Base-by-base conservation (phyloP, 2,797 vertebrate species). In the Acanthurus lineatus region DNA sequence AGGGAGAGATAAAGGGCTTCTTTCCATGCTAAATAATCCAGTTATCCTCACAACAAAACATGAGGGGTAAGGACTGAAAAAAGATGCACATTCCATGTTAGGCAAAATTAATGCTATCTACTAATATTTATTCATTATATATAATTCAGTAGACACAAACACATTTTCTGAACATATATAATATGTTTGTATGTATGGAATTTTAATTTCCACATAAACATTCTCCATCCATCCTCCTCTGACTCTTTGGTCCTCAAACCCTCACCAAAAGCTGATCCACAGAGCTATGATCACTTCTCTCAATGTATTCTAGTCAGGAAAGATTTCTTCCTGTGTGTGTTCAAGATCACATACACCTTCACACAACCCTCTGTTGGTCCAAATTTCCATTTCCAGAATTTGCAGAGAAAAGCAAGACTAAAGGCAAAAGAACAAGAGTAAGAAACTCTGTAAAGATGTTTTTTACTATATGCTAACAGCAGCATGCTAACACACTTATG, bases 321-420 rank as follows among this genome's bases (percentile, higher is more conserved):
- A 49, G n/a, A 79, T 67, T 73, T 66, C 45, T 57, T 58, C 4
- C 19, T 5, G 28, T 45, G 8, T 61, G 20, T 15, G 42, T 54
- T 69, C 47, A 32, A 38, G 54, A 53, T 59, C 28, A 51, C 57
- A 74, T 25, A 57, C 12, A 44, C 42, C 9, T 52, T 69, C 64
- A 73, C 51, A 65, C 4, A 61, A 45, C 12, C 54, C 51, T 45
- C 48, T 63, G 77, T 47, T 53, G 49, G 67, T 19, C 17, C 44
- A 53, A 73, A 81, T 53, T 53, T 76, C 14, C 65, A 42, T 72
- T 68, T 40, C 19, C 62, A 12, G 58, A 62, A 15, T 71, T 20
- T 49, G 51, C 49, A 53, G n/a, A 69, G 61, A 60, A 51, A 69
- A 28, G 81, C n/a, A 59, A 7, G 58, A 22, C 52, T 71, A 0